Base-by-base conservation (phyloP, 2,888 invertebrate genomes). In the Minunthozetes semirufus region DNA sequence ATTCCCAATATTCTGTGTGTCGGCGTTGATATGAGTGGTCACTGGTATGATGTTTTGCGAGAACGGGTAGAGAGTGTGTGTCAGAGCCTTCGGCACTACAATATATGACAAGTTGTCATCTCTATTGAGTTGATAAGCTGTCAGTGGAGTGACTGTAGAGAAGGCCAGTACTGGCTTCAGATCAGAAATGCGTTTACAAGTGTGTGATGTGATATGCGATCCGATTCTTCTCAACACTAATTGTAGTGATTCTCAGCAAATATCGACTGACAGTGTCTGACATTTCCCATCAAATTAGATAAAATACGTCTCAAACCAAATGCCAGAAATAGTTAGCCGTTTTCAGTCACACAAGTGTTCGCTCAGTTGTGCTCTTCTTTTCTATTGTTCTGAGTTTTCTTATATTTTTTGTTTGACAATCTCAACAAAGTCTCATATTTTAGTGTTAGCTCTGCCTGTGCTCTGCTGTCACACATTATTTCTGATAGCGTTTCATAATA, bases 251-350 rank as follows among this genome's bases (percentile, higher is more conserved):
- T 63, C 29, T 63, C 33, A 9, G 22, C 29, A 61, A 61, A 61
- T 61, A 61, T 61, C 27, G 61, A 15, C 33, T 33, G 33, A 68
- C 68, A 68, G 42, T 68, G 61, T 4, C 33, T 33, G 33, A 68
- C 68, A 68, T 68, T 68, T 42, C 17, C 68, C 68, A 68, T 68
- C 68, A 68, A 68, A 68, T 68, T 46, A 68, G 68, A 68, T 68
- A 19, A 68, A 68, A 68, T 38, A 68, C 68, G 68, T 48, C 46
- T 66, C 68, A 68, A n/a, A n/a, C 68, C 42, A 68, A 68, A 22
- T 68, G 68, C 68, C 68, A 68, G 42, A 68, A 68, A 68, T 68
- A 42, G 68, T 68, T 68, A 68, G 42, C 38, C 42, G 3, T 68
- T 33, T 22, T 22, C 5, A 68, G 68, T 68, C 68, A 68, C 68